Conservation (phyloP, 2,888 invertebrate genomes). For the Eurois occulta region DNA sequence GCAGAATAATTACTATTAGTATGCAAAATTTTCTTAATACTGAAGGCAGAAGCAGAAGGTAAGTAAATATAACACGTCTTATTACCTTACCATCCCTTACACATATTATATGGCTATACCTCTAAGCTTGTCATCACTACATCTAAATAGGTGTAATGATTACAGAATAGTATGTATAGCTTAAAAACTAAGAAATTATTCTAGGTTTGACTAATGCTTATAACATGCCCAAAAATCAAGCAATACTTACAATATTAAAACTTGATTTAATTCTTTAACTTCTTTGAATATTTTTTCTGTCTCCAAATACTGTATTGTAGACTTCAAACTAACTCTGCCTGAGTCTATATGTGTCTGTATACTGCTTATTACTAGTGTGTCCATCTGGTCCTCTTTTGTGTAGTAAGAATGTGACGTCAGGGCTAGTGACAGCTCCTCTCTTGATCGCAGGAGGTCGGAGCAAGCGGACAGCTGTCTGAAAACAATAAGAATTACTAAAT, state of each 20-base stretch:
- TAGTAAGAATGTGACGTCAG: slow-evolving; percentile 62
- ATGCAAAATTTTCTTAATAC: neutral
- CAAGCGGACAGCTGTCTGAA: slow-evolving; percentile 82
- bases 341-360: slow-evolving; percentile 74
- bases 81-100: neutral
- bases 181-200: neutral
- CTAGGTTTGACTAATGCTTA: neutral
- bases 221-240: neutral
- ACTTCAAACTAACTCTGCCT: slow-evolving; percentile 75
- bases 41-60: neutral
- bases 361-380: slow-evolving; percentile 34
- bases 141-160: neutral
- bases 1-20: no score
- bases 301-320: slow-evolving; percentile 77
- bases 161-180: neutral
- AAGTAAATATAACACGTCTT: neutral
- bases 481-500: slow-evolving; percentile 2
- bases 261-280: slow-evolving; percentile 75
- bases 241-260: slow-evolving; percentile 54
- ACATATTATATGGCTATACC: no score
- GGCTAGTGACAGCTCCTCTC: slow-evolving; percentile 78
- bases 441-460: slow-evolving; percentile 78
- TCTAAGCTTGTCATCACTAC: neutral
- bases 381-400: slow-evolving; percentile 52
- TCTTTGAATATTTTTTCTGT: slow-evolving; percentile 75